Conservation (phyloP, 2,888 invertebrate genomes). For the Acanthosepion lycidas region DNA sequence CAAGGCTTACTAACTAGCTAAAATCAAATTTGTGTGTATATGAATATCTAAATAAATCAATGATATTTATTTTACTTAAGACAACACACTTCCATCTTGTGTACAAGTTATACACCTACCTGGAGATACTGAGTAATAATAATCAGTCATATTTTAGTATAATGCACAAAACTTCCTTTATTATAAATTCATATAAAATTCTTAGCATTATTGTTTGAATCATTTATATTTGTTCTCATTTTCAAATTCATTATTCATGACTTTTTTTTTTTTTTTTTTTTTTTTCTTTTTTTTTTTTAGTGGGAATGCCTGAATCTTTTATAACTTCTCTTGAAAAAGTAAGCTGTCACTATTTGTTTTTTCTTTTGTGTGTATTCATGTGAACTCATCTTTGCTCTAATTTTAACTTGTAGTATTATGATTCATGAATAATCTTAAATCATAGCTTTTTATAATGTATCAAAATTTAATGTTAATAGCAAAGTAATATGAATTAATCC, state of each 20-base stretch:
- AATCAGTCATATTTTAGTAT: too few species aligned
- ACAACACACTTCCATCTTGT: too few species aligned
- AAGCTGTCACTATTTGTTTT: constrained; percentile 46
- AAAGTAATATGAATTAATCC: not conserved
- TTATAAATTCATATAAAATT: not conserved
- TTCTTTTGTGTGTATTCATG: not conserved
- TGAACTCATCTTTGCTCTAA: not conserved
- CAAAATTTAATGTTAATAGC: not conserved
- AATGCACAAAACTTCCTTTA: not conserved
- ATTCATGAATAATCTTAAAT: not conserved
- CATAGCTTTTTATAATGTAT: not conserved
- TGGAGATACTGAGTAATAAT: too few species aligned
- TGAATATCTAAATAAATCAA: too few species aligned
- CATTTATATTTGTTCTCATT: not conserved
- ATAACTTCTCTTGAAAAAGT: constrained; percentile 71
- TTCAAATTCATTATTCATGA: not conserved
- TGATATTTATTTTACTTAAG: too few species aligned
- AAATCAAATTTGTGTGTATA: too few species aligned
- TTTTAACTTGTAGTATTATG: not conserved
- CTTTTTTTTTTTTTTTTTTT: not conserved
- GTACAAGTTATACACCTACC: too few species aligned
- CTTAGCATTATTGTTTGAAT: not conserved
- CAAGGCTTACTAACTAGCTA: too few species aligned
- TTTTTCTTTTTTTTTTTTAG: constrained; percentile 60
- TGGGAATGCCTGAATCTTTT: constrained; percentile 71